Evolutionary conservation across 2,113 vertebrate species (phyloP).

Genomic region (Colinus virginianus): DNA sequence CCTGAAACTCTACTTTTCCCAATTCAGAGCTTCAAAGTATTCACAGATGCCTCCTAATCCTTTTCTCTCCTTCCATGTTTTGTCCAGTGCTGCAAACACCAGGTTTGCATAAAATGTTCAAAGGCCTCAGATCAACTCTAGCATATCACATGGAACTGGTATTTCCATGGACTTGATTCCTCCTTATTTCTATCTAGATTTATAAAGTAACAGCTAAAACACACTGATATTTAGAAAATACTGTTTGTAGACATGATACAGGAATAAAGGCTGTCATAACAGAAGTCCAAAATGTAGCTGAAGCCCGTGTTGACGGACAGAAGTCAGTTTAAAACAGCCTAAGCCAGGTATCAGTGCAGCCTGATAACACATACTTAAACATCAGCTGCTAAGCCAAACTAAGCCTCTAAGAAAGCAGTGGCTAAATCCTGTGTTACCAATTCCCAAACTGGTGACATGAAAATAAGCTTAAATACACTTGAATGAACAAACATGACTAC

Average conservation of each 20-base stretch:
- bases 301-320: background rate
- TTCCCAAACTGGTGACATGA: background rate
- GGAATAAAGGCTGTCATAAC: background rate
- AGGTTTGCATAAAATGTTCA: rapidly evolving
- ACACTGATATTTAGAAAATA: background rate
- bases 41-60: background rate
- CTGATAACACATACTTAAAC: background rate
- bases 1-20: background rate
- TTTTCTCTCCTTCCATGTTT: background rate
- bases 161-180: background rate
- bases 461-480: background rate
- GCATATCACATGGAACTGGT: background rate
- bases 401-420: background rate
- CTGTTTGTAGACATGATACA: background rate
- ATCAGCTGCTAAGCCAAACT: background rate
- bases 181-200: background rate
- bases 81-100: background rate
- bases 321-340: background rate
- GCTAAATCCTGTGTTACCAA: background rate
- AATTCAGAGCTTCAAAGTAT: background rate
- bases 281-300: background rate
- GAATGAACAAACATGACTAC: rapidly evolving
- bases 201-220: background rate
- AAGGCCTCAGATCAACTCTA: background rate
- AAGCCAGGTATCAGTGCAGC: background rate